Conservation (phyloP, 1,140 invertebrate genomes). For the Listronotus bonariensis region DNA sequence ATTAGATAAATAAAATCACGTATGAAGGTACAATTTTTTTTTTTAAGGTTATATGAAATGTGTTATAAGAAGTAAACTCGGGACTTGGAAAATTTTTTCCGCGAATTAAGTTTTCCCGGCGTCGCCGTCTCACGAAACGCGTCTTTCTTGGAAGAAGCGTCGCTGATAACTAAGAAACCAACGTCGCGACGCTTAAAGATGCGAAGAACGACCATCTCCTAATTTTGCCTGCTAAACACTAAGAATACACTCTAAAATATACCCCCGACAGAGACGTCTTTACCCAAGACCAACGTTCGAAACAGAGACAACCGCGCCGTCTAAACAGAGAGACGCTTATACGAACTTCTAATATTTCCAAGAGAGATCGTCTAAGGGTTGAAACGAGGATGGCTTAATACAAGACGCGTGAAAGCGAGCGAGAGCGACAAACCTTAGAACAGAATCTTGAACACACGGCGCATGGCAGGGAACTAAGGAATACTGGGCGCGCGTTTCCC, state of each 20-base stretch:
- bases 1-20: no score
- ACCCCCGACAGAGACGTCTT: slow-evolving; percentile 41
- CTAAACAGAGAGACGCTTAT: slow-evolving; percentile 42
- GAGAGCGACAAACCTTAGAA: slow-evolving; percentile 51
- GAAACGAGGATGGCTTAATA: slow-evolving; percentile 42
- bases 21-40: no score
- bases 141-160: slow-evolving; percentile 39
- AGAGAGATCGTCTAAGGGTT: slow-evolving; percentile 49
- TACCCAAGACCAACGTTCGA: slow-evolving; percentile 46
- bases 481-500: slow-evolving; percentile 44
- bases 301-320: slow-evolving; percentile 39
- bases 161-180: slow-evolving; percentile 52
- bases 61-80: slow-evolving; percentile 12
- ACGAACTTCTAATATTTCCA: slow-evolving; percentile 45
- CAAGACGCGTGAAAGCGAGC: slow-evolving; percentile 44
- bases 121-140: slow-evolving; percentile 26
- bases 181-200: slow-evolving; percentile 49
- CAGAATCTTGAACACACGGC: slow-evolving; percentile 49
- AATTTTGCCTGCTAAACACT: slow-evolving; percentile 54
- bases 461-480: slow-evolving; percentile 52
- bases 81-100: slow-evolving; percentile 26
- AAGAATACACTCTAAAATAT: slow-evolving; percentile 54
- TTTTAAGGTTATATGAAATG: no score
- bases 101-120: slow-evolving; percentile 29
- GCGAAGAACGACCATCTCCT: slow-evolving; percentile 54